Percentiles rank a stretch among this genome's conserved stretches.
phyloP scores from a whole-genome alignment of 2,888 invertebrate genomes.

The Oligia fasciuncula region DNA sequence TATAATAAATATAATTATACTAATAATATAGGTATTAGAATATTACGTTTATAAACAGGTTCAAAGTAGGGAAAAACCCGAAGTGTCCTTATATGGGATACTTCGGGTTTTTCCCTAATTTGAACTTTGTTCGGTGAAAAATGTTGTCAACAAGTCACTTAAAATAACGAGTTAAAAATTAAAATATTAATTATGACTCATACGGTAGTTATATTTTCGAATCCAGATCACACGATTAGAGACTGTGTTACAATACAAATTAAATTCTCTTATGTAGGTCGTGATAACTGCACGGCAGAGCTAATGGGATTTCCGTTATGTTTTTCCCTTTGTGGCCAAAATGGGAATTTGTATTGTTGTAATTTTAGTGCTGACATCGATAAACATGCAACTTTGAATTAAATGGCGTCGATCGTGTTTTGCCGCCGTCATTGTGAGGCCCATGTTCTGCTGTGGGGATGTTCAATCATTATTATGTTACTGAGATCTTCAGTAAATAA shows the following conservation, averaged over 20 bases:
- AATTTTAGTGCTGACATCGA: constrained; percentile 42
- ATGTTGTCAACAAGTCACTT: constrained; percentile 6
- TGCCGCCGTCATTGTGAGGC: constrained; percentile 15
- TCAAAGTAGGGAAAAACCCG: constrained; percentile 15
- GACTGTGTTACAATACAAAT: constrained; percentile 58
- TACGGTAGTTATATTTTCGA: constrained; percentile 19
- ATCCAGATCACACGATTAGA: constrained; percentile 65
- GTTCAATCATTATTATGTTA: constrained; percentile 1
- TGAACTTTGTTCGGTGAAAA: neutral
- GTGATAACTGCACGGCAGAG: constrained; percentile 63
- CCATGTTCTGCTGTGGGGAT: neutral
- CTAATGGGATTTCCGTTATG: constrained; percentile 65
- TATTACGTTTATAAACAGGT: neutral
- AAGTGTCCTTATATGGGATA: neutral
- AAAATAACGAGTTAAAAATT: constrained; percentile 6
- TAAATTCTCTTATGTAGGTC: constrained; percentile 64
- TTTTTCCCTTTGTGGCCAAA: constrained; percentile 59
- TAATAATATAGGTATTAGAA: neutral
- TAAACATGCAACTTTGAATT: constrained; percentile 18
- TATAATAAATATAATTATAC: neutral
- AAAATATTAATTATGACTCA: constrained; percentile 26
- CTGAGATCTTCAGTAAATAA: neutral
- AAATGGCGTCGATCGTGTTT: neutral
- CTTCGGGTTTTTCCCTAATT: too few relatives aligned
- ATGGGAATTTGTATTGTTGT: constrained; percentile 46